Evolutionary conservation across 2,797 vertebrate species (phyloP), one percentile per base, ranked within the genome.

Genomic region (Parambassis ranga): DNA sequence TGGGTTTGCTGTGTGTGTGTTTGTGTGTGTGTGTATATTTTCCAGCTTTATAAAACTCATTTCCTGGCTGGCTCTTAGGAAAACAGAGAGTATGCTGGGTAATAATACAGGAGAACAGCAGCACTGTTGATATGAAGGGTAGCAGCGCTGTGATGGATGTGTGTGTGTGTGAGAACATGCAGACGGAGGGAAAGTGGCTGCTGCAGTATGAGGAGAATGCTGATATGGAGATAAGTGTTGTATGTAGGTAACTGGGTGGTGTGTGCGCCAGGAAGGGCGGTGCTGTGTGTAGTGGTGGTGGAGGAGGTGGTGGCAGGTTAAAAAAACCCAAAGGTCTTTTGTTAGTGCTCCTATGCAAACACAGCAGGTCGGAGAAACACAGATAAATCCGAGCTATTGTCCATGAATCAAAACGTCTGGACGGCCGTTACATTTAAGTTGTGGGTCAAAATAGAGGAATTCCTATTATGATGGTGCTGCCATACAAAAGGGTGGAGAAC

Each of bases 31-130:
- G 50, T 47, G 59, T 24, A 30, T 30, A 62, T 32, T 51, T 52
- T 83, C 60, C 63, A 77, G 81, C 85, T 85, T 84, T 84, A 83
- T 87, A 88, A 87, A 90, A 80, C 79, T 81, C 63, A 90, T 91
- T 91, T 93, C 91, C 91, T 90, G 85, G 47, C 68, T 64, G 63
- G 62, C 43, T 66, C 62, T 70, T 78, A 71, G 76, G 77, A 87
- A 88, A 91, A 87, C 86, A 81, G 65, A 37, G 57, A 44, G 78
- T 19, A 78, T 65, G 71, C 38, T 51, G 76, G 76, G 62, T 75
- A 83, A 83, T 79, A 86, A 85, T 80, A 65, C 64, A 69, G 55
- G 59, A 31, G 75, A 78, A 57, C 43, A 8, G 62, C 53, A 68
- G 61, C 47, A 1, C 47, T 61, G 71, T 47, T 70, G 81, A 77